Conservation (phyloP, 2,888 invertebrate species). For the Mantis religiosa region DNA sequence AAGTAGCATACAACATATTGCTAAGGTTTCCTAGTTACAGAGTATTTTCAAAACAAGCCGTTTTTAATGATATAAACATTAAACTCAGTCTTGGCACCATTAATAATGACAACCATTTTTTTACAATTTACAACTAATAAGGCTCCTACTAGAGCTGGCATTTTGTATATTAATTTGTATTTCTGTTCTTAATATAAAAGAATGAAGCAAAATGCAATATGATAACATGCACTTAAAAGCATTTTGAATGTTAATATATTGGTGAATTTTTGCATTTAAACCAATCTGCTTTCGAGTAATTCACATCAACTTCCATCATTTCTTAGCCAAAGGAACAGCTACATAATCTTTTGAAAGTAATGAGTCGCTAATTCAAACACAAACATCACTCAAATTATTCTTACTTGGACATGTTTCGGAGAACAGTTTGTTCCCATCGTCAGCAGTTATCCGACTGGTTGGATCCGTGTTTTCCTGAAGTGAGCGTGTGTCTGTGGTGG, state of each 20-base stretch:
- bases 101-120: neutral
- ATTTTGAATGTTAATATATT: neutral
- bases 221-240: neutral
- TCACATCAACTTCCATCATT: neutral
- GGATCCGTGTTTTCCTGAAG: too few relatives aligned
- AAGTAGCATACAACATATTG: neutral
- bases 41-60: neutral
- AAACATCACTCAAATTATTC: too few relatives aligned
- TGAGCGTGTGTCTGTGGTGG: too few relatives aligned
- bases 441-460: too few relatives aligned
- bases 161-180: neutral
- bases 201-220: neutral
- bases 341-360: neutral
- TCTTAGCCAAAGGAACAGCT: too few relatives aligned
- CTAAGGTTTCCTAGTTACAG: neutral
- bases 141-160: neutral
- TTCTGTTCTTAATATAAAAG: neutral
- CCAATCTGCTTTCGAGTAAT: neutral
- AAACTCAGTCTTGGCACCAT: constrained; percentile 9
- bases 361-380: too few relatives aligned
- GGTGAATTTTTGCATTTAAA: neutral
- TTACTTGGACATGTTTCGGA: too few relatives aligned
- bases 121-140: neutral
- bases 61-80: neutral
- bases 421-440: too few relatives aligned